Evolutionary conservation across 2,797 vertebrate genomes (phyloP), one percentile per base, ranked within the genome.

Genomic region (Microctenopoma lineatum): DNA sequence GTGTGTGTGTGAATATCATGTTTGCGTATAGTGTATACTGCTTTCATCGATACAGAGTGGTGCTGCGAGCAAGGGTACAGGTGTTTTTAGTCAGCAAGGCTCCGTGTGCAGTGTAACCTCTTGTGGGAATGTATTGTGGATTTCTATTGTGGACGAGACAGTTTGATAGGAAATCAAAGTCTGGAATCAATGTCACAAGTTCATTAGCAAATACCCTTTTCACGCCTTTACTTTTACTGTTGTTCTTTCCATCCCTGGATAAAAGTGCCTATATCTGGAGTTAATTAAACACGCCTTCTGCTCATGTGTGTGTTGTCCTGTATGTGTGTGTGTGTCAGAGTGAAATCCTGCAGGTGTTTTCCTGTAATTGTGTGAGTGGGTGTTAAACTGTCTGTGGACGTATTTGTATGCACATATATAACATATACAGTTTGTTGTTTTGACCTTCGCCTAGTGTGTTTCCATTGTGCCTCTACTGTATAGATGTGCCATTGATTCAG

Each of bases 401-500:
- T 26, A 11, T 70, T 78, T 44, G 25, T 58, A 46, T 72, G 51
- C 51, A 48, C 29, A 38, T 73, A 57, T 79, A 47, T 21, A 21
- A 21, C 39, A 41, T 76, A 44, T 39, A 15, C n/a, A 67, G 25
- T 13, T 71, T 51, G 68, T 46, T 82, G 59, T 77, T 84, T 83
- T 91, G 92, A 93, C 93, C 92, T 93, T 93, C 89, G 86, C 68
- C 84, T 73, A 27, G 83, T 89, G 81, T 89, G 81, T 87, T 87
- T 86, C 87, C 79, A 89, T 93, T 90, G 87, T 85, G 76, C 84
- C 81, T 89, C 83, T 75, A 81, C 75, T 78, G 69, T 87, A 92
- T 92, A 87, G 91, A 92, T 84, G 82, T 80, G 58, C 55, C 85
- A 94, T 95, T 78, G 94, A 95, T 94, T 90, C 78, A 81, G 79